Evolutionary conservation across 2,888 invertebrate species (phyloP).

Genomic region (Didymodactylos carnosus): DNA sequence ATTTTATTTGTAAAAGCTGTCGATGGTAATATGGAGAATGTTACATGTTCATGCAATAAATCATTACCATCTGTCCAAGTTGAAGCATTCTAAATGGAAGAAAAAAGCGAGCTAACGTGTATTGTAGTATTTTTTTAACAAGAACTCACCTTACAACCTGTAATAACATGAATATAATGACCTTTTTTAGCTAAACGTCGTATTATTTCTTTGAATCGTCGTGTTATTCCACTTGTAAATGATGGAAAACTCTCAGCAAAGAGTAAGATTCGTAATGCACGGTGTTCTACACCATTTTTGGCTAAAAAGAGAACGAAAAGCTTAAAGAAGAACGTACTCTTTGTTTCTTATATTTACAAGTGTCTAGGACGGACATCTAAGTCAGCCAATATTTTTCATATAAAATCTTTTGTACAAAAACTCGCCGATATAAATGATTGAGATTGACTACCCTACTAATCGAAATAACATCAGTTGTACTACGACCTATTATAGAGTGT

Average conservation of each 20-base stretch:
- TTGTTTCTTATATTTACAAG: too few relatives aligned
- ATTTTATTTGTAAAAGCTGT: slow-evolving; percentile 9
- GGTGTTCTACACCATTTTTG: too few relatives aligned
- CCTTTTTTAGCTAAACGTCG: neutral
- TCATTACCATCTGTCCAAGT: neutral
- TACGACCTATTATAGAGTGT: too few relatives aligned
- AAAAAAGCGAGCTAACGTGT: neutral
- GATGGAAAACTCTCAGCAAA: slow-evolving; percentile 14
- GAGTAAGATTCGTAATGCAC: slow-evolving; percentile 4
- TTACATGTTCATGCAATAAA: neutral
- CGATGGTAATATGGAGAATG: slow-evolving; percentile 1
- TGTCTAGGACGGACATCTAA: too few relatives aligned
- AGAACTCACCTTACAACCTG: slow-evolving; percentile 8
- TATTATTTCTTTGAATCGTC: slow-evolving; percentile 14
- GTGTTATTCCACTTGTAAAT: slow-evolving; percentile 13
- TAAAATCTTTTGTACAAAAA: too few relatives aligned
- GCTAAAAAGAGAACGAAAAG: too few relatives aligned
- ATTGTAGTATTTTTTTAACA: too few relatives aligned
- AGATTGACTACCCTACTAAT: too few relatives aligned
- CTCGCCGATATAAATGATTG: too few relatives aligned
- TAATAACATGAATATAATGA: slow-evolving; percentile 6
- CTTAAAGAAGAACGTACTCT: too few relatives aligned
- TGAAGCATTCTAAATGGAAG: neutral
- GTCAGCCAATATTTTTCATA: too few relatives aligned
- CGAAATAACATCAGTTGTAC: too few relatives aligned